Evolutionary conservation across 2,888 invertebrate genomes (phyloP), one percentile per base, ranked within the genome.

Genomic region (Caenorhabditis plicata): DNA sequence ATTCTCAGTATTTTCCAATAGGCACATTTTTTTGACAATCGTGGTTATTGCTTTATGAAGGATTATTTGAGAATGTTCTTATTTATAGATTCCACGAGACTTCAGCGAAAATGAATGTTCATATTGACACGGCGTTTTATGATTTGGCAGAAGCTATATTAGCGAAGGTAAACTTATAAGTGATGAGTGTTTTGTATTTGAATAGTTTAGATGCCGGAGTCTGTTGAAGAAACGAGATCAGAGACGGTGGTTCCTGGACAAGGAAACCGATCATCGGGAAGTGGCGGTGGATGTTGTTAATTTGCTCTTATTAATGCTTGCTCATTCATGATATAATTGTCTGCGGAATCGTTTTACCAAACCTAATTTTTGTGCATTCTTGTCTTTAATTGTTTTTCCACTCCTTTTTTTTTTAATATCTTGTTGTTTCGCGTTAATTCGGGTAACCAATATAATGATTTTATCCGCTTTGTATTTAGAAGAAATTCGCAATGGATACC

Each of bases 91-190:
- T 98, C 85, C 90, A 98, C 87, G 98, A 98, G 85, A 98, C 96
- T 46, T 94, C 94, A 74, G 98, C 98, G 49, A 98, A 98, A 85
- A 90, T 92, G 71, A 92, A 93, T 82, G 89, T 93, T 83, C 93
- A 96, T 83, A 94, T 98, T 41, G 96, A 98, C 84, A 91, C 91
- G 78, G 94, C 95, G 52, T 98, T 98, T 85, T 92, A 91, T 83
- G 93, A 92, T 62, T 86, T 98, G 83, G 95, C 96, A 54, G 88
- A 92, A 83, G 75, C 79, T 22, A 81, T 80, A 42, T 64, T 80
- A 9, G 69, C 75, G 25, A 81, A 74, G 64, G 79, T 78, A 17
- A 29, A 27, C 35, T 36, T 25, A 4, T 17, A 4, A 5, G 13
- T 4, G 17, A n/a, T 13, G 4, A 17, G 15, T 19, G 26, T n/a